A percentile compares a stretch with the other conserved stretches of the same genome.
These are phyloP conservation scores for Corapipo altera DNA, from an alignment of 2,113 vertebrate species.

Conservation along the genomic window DNA sequence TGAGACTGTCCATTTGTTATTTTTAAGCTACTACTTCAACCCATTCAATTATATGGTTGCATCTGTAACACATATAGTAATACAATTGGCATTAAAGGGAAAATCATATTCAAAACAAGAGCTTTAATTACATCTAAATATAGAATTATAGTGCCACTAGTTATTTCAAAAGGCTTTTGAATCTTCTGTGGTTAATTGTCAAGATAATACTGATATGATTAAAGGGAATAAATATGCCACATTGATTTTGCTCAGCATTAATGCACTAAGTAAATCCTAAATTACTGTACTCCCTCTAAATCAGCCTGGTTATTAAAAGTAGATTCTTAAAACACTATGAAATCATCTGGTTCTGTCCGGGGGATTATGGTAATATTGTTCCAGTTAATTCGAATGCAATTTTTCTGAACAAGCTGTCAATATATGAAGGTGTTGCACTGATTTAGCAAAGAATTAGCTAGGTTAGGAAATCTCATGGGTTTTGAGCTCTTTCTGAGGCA, in stretches of 20 bases:
- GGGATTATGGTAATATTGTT: neutral
- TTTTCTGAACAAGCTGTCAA: neutral
- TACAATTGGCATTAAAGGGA: neutral
- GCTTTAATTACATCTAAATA: conserved; percentile 30
- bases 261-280: neutral
- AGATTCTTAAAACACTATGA: neutral
- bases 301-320: neutral
- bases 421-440: neutral
- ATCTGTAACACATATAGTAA: neutral
- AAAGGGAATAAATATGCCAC: neutral
- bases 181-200: conserved; percentile 27
- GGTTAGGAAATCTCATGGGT: neutral
- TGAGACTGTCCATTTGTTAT: conserved; percentile 5
- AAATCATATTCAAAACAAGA: conserved; percentile 27
- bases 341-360: neutral
- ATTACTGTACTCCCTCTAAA: neutral
- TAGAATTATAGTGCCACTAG: neutral
- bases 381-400: neutral
- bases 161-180: conserved; percentile 25
- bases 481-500: neutral
- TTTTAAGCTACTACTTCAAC: neutral
- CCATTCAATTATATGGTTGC: neutral
- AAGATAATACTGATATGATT: neutral
- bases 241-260: neutral
- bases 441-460: neutral